Evolutionary conservation across 2,797 vertebrate genomes (phyloP).

Genomic region (Ctenopoma multispine): DNA sequence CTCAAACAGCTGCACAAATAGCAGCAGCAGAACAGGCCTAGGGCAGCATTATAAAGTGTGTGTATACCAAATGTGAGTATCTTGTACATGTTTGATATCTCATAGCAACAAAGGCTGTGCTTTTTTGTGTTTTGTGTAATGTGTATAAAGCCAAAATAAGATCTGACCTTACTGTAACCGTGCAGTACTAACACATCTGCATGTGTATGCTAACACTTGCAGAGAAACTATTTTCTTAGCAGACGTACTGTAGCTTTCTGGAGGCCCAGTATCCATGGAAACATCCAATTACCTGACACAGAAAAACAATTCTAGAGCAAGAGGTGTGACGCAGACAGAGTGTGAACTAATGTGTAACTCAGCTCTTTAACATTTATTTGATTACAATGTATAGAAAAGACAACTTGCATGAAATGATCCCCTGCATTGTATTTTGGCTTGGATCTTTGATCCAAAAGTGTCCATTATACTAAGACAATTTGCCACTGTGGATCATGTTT

Average conservation of each 20-base stretch:
- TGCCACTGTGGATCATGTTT: slow-evolving; percentile 51
- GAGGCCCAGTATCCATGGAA: slow-evolving; percentile 77
- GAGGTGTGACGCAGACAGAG: slow-evolving; percentile 34
- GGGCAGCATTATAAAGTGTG: slow-evolving; percentile 38
- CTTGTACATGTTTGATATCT: slow-evolving; percentile 26
- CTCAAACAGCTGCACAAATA: slow-evolving; percentile 47
- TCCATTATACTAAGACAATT: slow-evolving; percentile 38
- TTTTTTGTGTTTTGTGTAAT: slow-evolving; percentile 10
- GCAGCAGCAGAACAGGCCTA: slow-evolving; percentile 28
- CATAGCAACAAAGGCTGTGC: not conserved
- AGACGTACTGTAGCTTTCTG: slow-evolving; percentile 56
- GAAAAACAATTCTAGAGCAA: slow-evolving; percentile 55
- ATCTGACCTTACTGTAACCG: slow-evolving; percentile 49
- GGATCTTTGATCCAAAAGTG: slow-evolving; percentile 24
- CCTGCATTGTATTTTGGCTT: not conserved
- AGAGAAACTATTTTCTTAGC: slow-evolving; percentile 58
- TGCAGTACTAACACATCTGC: slow-evolving; percentile 53
- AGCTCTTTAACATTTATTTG: slow-evolving; percentile 23
- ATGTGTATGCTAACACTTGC: slow-evolving; percentile 44
- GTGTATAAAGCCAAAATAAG: slow-evolving; percentile 14
- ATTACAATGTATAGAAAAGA: slow-evolving; percentile 24
- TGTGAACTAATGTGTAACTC: slow-evolving; percentile 55
- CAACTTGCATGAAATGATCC: not conserved
- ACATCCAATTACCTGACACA: slow-evolving; percentile 78
- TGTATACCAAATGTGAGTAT: slow-evolving; percentile 19